phyloP scores from a whole-genome alignment of 2,888 invertebrate genomes.

The Pasiphila rectangulata region DNA sequence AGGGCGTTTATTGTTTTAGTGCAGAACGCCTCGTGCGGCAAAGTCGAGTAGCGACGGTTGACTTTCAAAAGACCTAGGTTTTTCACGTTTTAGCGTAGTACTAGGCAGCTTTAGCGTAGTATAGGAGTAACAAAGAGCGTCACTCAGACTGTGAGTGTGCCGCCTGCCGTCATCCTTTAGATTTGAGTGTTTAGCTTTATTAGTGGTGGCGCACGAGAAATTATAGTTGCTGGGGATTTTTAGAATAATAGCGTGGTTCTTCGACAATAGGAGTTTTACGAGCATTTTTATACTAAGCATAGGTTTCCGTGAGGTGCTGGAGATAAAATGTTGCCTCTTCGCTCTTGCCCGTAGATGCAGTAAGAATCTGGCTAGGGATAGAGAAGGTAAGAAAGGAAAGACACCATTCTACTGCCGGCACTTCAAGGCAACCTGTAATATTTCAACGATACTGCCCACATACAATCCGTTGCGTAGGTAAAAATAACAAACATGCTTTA shows the following conservation, averaged over 20 bases:
- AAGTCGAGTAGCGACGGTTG: slow-evolving; percentile 40
- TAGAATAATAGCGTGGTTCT: no score
- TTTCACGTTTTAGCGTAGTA: slow-evolving; percentile 9
- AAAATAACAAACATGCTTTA: no score
- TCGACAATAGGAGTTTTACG: not conserved
- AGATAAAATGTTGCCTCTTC: no score
- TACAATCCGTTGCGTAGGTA: no score
- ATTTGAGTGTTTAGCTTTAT: slow-evolving; percentile 1
- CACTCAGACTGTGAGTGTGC: slow-evolving; percentile 1
- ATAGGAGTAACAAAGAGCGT: not conserved
- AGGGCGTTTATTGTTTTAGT: slow-evolving; percentile 59
- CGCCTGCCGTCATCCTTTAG: not conserved
- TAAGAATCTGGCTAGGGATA: no score
- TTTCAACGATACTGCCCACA: no score
- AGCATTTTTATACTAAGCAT: no score
- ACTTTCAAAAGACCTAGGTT: slow-evolving; percentile 32
- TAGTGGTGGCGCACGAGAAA: not conserved
- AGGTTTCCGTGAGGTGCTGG: no score
- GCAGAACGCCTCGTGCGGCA: slow-evolving; percentile 52
- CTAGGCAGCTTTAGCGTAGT: not conserved
- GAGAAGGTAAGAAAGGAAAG: no score
- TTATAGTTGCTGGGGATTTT: not conserved
- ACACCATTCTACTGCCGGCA: no score
- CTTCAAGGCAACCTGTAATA: no score
- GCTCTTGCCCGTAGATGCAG: no score